Evolutionary conservation across 2,888 invertebrate genomes (phyloP), one percentile per base, ranked within the genome.

Genomic region (Agriopis leucophaearia): DNA sequence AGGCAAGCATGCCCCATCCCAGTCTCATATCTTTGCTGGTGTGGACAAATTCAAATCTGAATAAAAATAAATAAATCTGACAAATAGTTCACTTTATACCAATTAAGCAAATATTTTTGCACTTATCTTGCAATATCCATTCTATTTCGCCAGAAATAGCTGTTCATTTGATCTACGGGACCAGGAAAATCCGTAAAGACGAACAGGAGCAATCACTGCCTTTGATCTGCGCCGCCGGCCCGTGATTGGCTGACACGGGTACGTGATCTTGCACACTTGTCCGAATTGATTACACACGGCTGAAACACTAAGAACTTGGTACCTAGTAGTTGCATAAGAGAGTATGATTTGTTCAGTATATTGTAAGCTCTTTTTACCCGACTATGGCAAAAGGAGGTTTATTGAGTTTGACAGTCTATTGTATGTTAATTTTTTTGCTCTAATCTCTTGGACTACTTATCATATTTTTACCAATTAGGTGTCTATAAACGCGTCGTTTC

Each of bases 201-300:
- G 38, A 38, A 8, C n/a, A 51, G 54, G 10, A 68, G 60, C 74
- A 68, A 77, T 77, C 74, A 75, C 63, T 64, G 44, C 71, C 70
- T 73, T 72, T 76, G 76, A 76, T 69, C 67, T 67, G 50, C 58
- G 64, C 70, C 72, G 69, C 55, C 44, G 68, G 61, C 62, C 55
- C 48, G 74, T 75, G 76, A 76, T 76, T 77, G 77, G 74, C 74
- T 69, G 61, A 54, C 66, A 60, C 47, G 48, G 72, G 65, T 74
- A 64, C 61, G 70, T 58, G 65, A 54, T 38, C 59, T 18, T 18
- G 16, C 68, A 64, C 72, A 70, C 66, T 72, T 70, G 65, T 27
- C 58, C 38, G 68, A 58, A 42, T 42, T 38, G 13, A 60, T 15
- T 51, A 62, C 58, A 52, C 50, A 61, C 59, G 47, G 48, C 0